Conservation (phyloP, 2,113 vertebrate species). For the Morone chrysops region DNA sequence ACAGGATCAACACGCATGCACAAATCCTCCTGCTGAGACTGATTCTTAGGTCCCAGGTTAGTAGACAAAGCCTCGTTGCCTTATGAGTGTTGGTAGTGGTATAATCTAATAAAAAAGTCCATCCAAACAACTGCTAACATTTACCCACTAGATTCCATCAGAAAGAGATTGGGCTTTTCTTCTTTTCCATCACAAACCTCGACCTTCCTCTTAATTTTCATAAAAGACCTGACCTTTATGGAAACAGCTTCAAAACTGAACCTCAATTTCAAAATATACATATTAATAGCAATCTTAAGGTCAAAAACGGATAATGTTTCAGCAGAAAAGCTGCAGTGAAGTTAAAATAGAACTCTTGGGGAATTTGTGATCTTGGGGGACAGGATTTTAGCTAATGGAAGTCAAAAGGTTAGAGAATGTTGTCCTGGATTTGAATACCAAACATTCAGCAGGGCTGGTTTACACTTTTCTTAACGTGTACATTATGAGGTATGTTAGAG, state of each 20-base stretch:
- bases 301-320: slow-evolving; percentile 63
- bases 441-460: slow-evolving; percentile 12
- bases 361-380: slow-evolving; percentile 23
- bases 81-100: background rate
- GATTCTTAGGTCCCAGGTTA: background rate
- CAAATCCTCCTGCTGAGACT: background rate
- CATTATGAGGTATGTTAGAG: background rate
- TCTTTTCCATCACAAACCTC: slow-evolving; percentile 36
- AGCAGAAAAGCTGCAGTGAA: slow-evolving; percentile 40
- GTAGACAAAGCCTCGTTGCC: background rate
- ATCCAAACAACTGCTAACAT: slow-evolving; percentile 28
- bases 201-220: slow-evolving; percentile 59
- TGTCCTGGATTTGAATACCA: slow-evolving; percentile 38
- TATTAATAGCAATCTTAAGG: slow-evolving; percentile 75
- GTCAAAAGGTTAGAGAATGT: slow-evolving; percentile 50
- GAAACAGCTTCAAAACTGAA: slow-evolving; percentile 55
- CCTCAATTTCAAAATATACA: slow-evolving; percentile 70
- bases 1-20: background rate
- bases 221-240: slow-evolving; percentile 69
- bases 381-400: slow-evolving; percentile 42
- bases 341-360: slow-evolving; percentile 44
- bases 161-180: slow-evolving; percentile 23
- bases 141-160: slow-evolving; percentile 36
- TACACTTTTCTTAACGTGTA: background rate
- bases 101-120: background rate